phyloP scores from a whole-genome alignment of 92 coral and sea anemone species.

The Plumapathes pennacea region DNA sequence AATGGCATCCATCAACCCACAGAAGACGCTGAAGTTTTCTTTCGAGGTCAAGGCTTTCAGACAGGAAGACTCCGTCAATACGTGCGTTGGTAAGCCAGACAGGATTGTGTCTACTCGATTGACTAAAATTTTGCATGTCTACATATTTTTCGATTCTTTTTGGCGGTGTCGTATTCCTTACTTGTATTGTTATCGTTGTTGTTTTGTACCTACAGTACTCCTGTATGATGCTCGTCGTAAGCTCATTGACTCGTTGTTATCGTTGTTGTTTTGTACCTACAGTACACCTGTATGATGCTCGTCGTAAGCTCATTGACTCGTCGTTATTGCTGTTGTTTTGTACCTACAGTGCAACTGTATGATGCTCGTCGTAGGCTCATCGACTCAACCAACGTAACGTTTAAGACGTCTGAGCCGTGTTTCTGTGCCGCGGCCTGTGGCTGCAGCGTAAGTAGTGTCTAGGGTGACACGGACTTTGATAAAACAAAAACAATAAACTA shows the following conservation, averaged over 20 bases:
- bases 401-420: constrained; percentile 89
- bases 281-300: constrained; percentile 92
- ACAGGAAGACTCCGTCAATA: constrained; percentile 66
- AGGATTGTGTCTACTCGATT: too few relatives aligned
- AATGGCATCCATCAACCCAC: constrained; percentile 83
- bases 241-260: constrained; percentile 82
- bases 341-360: constrained; percentile 70
- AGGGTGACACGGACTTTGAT: not conserved
- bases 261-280: constrained; percentile 3
- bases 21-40: constrained; percentile 73
- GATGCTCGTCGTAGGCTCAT: constrained; percentile 88
- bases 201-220: constrained; percentile 51
- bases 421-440: constrained; percentile 86
- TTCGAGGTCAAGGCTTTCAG: constrained; percentile 70
- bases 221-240: constrained; percentile 90
- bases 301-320: constrained; percentile 82
- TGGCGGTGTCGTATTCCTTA: too few relatives aligned
- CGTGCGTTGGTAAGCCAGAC: constrained; percentile 68
- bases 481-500: too few relatives aligned
- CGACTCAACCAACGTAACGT: constrained; percentile 90
- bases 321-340: not conserved
- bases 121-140: too few relatives aligned
- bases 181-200: too few relatives aligned
- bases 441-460: constrained; percentile 73
- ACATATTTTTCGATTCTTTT: too few relatives aligned